Evolutionary conservation across 2,113 vertebrate species (phyloP), one percentile per base, ranked within the genome.

Genomic region (Gallinago jamesoni): DNA sequence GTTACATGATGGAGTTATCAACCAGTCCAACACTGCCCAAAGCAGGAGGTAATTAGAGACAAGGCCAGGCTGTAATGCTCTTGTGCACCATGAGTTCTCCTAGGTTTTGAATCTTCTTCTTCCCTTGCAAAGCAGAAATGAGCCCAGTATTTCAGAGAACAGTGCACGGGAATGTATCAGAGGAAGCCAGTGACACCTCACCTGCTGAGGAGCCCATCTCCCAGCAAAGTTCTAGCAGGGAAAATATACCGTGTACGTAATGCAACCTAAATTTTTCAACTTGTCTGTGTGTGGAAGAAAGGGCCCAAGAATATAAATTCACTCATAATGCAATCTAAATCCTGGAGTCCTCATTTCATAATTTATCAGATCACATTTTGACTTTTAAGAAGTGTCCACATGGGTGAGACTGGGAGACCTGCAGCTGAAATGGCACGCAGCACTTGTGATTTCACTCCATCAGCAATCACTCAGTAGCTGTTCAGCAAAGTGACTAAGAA

Each of bases 401-500:
- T 37, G 50, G 28, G 48, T 80, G 66, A 89, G 63, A 28, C 12
- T 37, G n/a, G 67, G 63, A 17, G 83, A 68, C 75, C 85, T 77
- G 85, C 2, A 12, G 81, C 84, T 92, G 70, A 77, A 67, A 20
- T 57, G 87, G 43, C 2, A 15, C 64, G 77, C 73, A 68, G 80
- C 24, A 24, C 80, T 90, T 68, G 62, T 67, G 88, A 77, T 92
- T 96, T 86, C 75, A 55, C 47, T 90, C 95, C 68, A 39, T 92
- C 89, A 83, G 86, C 11, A 8, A 94, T 74, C 87, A 37, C 77
- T 86, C 91, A 86, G 85, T 48, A 93, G 45, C 90, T 2, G 4
- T 73, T 84, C 86, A 62, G 88, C 84, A 86, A 96, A 95, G 50
- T 77, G 93, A 77, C 19, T 80, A 84, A 90, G 96, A 94, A 95